Evolutionary conservation across 30 jellyfish, hydroid and myxozoan species (phyloP), one percentile per base, ranked within the genome.

Genomic region (Thelohanellus kitauei): DNA sequence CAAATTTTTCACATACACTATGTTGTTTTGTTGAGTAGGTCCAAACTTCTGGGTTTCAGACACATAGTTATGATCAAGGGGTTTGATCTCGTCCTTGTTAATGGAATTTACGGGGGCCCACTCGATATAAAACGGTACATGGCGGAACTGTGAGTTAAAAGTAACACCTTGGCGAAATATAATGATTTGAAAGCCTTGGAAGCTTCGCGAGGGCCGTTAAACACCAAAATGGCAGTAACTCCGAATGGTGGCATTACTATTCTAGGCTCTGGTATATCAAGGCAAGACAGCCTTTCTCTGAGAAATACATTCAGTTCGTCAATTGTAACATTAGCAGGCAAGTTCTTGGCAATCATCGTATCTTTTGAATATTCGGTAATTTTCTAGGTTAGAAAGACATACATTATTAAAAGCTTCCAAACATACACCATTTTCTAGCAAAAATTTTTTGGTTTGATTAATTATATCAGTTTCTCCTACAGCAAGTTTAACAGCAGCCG

Each of bases 81-180:
- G n/a, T n/a, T n/a, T n/a, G n/a, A n/a, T n/a, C n/a, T n/a, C n/a
- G n/a, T n/a, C n/a, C n/a, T n/a, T n/a, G n/a, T n/a, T 27, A 45
- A 75, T 54, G 14, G 58, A 57, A 52, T 75, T 88, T 12, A 52
- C 23, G 1, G 95, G 89, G 11, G 95, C 95, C 95, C 95, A 75
- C 40, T 75, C 95, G 37, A 75, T 60, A 34, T 75, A 75, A 40
- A 75, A 38, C 1, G 95, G 95, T 8, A 51, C 53, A 50, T 61
- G 84, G 47, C 66, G 63, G 58, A 75, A 64, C 87, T 68, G 25
- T 33, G 23, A 37, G 20, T n/a, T 4, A 0, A 10, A 43, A 42
- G 23, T 1, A 18, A 1, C 6, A 20, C 90, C 71, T 62, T 75
- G 20, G 88, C 43, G 34, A 46, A 75, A 0, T 88, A 88, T 12